A percentile compares a stretch with the other conserved stretches of the same genome.
phyloP scores from a whole-genome alignment of 2,888 invertebrate species.

The Apoderus coryli region DNA sequence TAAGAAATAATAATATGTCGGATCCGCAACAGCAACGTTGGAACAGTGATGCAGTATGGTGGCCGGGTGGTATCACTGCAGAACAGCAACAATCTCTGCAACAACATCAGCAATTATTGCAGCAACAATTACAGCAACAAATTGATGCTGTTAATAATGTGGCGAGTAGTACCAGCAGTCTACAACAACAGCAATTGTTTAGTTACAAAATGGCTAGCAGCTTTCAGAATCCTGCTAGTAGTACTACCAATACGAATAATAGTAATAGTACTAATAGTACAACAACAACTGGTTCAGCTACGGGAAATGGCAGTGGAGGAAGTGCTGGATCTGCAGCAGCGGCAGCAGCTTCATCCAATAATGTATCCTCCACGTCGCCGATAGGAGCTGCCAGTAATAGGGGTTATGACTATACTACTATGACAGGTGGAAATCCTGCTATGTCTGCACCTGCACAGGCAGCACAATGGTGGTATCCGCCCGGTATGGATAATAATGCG shows the following conservation, averaged over 20 bases:
- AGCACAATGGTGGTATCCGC: constrained; percentile 65
- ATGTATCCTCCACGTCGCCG: too few relatives aligned
- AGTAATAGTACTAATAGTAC: too few relatives aligned
- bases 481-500: constrained; percentile 42
- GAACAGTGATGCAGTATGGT: too few relatives aligned
- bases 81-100: constrained; percentile 30
- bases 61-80: constrained; percentile 40
- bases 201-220: constrained; percentile 78
- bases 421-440: too few relatives aligned
- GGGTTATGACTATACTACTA: too few relatives aligned
- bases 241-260: constrained; percentile 32
- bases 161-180: constrained; percentile 42
- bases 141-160: constrained; percentile 35
- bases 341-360: too few relatives aligned
- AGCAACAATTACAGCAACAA: constrained; percentile 26
- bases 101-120: constrained; percentile 24
- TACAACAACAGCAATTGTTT: constrained; percentile 58
- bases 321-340: not conserved
- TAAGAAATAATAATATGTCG: too few relatives aligned
- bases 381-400: too few relatives aligned
- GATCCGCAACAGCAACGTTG: too few relatives aligned
- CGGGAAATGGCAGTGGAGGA: not conserved
- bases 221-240: constrained; percentile 60
- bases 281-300: too few relatives aligned
- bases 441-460: constrained; percentile 37